phyloP scores from a whole-genome alignment of 2,797 vertebrate species.

The Sebastes alutus region DNA sequence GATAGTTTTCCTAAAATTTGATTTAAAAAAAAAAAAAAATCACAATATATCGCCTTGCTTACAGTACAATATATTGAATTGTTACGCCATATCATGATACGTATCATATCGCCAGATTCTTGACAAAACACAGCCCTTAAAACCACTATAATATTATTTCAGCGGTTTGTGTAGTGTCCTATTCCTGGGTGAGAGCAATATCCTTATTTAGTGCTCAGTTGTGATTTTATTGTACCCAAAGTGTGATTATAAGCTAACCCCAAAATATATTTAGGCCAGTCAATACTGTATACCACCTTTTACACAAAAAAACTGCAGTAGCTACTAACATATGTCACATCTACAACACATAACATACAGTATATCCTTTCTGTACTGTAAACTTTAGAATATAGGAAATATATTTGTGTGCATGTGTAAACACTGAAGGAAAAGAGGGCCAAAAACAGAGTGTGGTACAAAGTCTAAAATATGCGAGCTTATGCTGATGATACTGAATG shows the following conservation, averaged over 20 bases:
- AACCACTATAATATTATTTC: background rate
- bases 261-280: background rate
- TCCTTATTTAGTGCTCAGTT: background rate
- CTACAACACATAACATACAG: background rate
- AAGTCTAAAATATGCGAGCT: background rate
- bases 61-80: too few relatives aligned
- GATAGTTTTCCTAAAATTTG: too few relatives aligned
- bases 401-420: background rate
- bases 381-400: background rate
- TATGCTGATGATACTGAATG: background rate
- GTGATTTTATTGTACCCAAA: background rate
- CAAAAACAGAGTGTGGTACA: background rate
- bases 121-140: too few relatives aligned
- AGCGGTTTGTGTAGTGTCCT: background rate
- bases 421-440: background rate
- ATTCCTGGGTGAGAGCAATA: background rate
- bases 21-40: too few relatives aligned
- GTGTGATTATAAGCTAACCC: background rate
- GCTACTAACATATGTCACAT: background rate
- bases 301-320: background rate
- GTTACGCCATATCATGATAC: too few relatives aligned
- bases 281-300: background rate
- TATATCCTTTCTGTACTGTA: background rate
- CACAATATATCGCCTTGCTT: too few relatives aligned
- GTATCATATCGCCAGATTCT: too few relatives aligned